phyloP scores from a whole-genome alignment of 2,888 invertebrate species.

The Pyrochroa serraticornis region DNA sequence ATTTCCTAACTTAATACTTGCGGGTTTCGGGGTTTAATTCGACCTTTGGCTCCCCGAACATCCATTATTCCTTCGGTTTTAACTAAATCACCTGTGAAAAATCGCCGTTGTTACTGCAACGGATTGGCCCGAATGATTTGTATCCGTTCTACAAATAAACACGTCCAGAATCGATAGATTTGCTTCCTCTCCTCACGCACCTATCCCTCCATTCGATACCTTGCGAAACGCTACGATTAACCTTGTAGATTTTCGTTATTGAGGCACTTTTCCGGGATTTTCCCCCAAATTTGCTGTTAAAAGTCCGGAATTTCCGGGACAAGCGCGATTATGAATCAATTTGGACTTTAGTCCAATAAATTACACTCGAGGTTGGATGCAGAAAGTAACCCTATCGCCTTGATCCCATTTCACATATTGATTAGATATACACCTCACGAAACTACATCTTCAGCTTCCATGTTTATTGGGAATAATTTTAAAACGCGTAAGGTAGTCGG shows the following conservation, averaged over 20 bases:
- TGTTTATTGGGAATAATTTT: too few species aligned
- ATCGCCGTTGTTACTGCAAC: conserved; percentile 39
- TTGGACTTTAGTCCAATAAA: too few species aligned
- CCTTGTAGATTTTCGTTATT: background rate
- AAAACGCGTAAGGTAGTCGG: too few species aligned
- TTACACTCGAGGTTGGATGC: too few species aligned
- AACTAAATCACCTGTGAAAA: conserved; percentile 51
- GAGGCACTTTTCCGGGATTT: too few species aligned
- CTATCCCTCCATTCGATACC: conserved; percentile 10
- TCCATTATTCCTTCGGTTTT: conserved; percentile 45
- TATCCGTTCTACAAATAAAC: conserved; percentile 26
- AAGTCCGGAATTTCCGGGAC: too few species aligned
- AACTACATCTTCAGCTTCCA: too few species aligned
- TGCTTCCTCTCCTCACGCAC: background rate
- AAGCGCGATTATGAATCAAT: too few species aligned
- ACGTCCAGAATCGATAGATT: conserved; percentile 13
- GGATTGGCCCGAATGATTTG: conserved; percentile 45
- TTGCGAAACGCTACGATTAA: conserved; percentile 8
- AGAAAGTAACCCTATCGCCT: too few species aligned
- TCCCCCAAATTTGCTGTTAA: too few species aligned
- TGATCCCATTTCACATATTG: too few species aligned
- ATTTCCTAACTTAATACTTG: conserved; percentile 22
- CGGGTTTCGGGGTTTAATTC: conserved; percentile 39
- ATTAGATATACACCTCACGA: too few species aligned
- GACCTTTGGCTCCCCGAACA: conserved; percentile 42